phyloP scores from a whole-genome alignment of 2,797 vertebrate species.

The Neosilurus mollespiculum region DNA sequence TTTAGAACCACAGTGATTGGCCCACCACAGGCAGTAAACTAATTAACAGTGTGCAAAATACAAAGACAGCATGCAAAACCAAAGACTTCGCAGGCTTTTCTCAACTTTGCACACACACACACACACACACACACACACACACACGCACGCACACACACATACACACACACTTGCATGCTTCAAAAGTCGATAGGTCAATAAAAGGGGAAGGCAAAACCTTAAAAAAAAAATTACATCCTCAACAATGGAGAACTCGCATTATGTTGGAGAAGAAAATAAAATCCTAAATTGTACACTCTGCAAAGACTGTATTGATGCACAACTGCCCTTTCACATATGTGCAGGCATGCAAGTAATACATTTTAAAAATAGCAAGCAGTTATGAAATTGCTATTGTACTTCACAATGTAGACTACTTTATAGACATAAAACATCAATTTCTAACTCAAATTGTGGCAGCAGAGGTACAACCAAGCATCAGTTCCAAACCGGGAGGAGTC shows the following conservation, averaged over 20 bases:
- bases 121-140: not conserved
- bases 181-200: not conserved
- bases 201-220: not conserved
- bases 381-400: not conserved
- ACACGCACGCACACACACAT: not conserved
- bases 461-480: too few relatives aligned
- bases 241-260: not conserved
- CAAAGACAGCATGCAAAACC: not conserved
- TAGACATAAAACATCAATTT: not conserved
- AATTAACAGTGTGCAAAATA: conserved; percentile 33
- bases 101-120: not conserved
- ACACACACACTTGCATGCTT: not conserved
- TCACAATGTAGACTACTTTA: not conserved
- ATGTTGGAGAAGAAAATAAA: not conserved
- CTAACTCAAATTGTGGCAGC: not conserved
- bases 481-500: too few relatives aligned
- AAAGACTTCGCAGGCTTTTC: not conserved
- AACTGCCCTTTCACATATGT: not conserved
- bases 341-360: not conserved
- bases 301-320: not conserved
- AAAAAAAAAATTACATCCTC: too few relatives aligned
- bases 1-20: conserved; percentile 6
- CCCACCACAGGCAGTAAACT: conserved; percentile 6
- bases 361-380: not conserved
- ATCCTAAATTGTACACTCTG: not conserved